Percentiles rank a stretch among this genome's conserved stretches.
Evolutionary conservation across 2,888 invertebrate species (phyloP).

Genomic region (Podabrus alpinus): DNA sequence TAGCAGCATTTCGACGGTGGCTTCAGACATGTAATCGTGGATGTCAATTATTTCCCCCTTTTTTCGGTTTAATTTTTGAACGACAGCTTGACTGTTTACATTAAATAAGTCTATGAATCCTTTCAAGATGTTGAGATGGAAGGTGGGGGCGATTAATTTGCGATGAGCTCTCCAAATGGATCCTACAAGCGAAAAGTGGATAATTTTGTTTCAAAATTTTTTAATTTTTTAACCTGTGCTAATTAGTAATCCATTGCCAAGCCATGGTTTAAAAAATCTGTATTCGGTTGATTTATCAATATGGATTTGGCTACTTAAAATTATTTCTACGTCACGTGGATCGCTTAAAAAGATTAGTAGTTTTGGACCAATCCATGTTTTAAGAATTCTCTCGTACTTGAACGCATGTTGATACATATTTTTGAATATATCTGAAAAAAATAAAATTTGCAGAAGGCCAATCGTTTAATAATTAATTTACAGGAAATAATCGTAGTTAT

Average conservation of each 20-base stretch:
- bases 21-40: slow-evolving; percentile 84
- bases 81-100: slow-evolving; percentile 76
- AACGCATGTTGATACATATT: slow-evolving; percentile 61
- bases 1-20: slow-evolving; percentile 77
- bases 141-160: slow-evolving; percentile 85
- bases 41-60: slow-evolving; percentile 75
- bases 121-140: slow-evolving; percentile 85
- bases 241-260: slow-evolving; percentile 80
- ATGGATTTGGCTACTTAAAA: slow-evolving; percentile 78
- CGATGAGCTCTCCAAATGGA: slow-evolving; percentile 85
- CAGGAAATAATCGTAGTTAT: too few species aligned
- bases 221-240: slow-evolving; percentile 67
- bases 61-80: slow-evolving; percentile 73
- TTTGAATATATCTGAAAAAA: slow-evolving; percentile 68
- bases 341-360: slow-evolving; percentile 74
- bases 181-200: slow-evolving; percentile 56
- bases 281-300: slow-evolving; percentile 82
- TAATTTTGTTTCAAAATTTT: background rate
- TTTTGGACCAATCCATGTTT: slow-evolving; percentile 78
- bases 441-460: too few species aligned
- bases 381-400: slow-evolving; percentile 65
- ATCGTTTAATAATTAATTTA: too few species aligned
- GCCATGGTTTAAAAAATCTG: slow-evolving; percentile 81
- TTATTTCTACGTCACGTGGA: slow-evolving; percentile 77
- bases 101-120: slow-evolving; percentile 86